phyloP scores from a whole-genome alignment of 2,888 invertebrate genomes.

The Chaetogeoica ovagalla region DNA sequence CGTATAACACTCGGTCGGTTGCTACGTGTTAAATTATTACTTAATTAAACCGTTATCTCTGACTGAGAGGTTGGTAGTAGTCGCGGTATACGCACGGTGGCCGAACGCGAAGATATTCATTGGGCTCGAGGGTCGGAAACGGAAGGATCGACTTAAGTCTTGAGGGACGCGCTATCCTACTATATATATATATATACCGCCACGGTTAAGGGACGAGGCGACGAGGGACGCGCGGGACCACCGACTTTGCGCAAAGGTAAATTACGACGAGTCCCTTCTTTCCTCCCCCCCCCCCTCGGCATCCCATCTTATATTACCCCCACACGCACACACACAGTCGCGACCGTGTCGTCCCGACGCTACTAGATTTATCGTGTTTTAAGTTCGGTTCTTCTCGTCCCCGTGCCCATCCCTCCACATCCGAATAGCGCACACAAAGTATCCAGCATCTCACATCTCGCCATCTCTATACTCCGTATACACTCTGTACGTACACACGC shows the following conservation, averaged over 20 bases:
- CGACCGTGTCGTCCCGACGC: constrained; percentile 14
- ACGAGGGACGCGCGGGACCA: background rate
- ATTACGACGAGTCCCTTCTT: constrained; percentile 15
- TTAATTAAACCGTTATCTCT: constrained; percentile 53
- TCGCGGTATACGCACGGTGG: constrained; percentile 36
- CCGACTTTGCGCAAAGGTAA: constrained; percentile 27
- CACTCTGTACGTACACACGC: too few species aligned
- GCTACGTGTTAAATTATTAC: constrained; percentile 52
- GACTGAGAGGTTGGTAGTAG: constrained; percentile 44
- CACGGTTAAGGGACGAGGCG: background rate
- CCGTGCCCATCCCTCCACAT: background rate
- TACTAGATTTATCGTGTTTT: constrained; percentile 48
- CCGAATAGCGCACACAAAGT: too few species aligned
- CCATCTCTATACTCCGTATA: background rate
- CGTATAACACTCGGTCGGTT: constrained; percentile 16
- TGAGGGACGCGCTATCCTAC: constrained; percentile 17
- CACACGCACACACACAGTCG: background rate
- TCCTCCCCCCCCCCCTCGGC: background rate
- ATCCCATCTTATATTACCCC: background rate
- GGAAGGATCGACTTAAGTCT: constrained; percentile 53
- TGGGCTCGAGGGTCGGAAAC: constrained; percentile 51
- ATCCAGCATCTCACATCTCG: background rate
- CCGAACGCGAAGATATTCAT: constrained; percentile 50
- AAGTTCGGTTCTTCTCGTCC: constrained; percentile 21
- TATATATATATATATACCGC: too few species aligned